Percentiles rank a stretch among this genome's conserved stretches.
Conservation (phyloP, 2,888 invertebrate species). For the Melanophora roralis region DNA sequence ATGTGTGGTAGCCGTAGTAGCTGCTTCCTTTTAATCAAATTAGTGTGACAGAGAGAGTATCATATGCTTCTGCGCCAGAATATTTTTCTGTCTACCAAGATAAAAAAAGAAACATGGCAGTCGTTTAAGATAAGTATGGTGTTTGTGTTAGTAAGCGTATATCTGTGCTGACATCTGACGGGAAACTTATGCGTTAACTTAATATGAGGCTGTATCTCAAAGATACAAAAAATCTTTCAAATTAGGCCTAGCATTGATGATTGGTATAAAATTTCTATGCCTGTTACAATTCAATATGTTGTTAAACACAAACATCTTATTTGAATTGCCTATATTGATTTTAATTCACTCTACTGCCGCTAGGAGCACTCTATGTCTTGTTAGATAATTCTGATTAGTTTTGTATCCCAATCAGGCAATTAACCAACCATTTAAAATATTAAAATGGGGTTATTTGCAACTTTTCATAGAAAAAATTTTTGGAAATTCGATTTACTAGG, state of each 20-base stretch:
- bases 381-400: conserved; percentile 27
- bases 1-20: too few relatives aligned
- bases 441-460: background rate
- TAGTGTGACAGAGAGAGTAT: conserved; percentile 28
- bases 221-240: conserved; percentile 36
- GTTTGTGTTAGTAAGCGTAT: background rate
- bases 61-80: conserved; percentile 38
- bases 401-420: background rate
- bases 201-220: conserved; percentile 36
- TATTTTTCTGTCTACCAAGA: conserved; percentile 63
- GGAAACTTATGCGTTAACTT: conserved; percentile 57
- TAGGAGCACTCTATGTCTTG: background rate
- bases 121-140: conserved; percentile 64
- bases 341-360: conserved; percentile 48
- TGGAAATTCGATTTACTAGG: background rate
- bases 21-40: background rate
- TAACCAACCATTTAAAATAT: too few relatives aligned
- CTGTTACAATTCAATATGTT: conserved; percentile 4
- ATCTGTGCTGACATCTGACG: conserved; percentile 68
- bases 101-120: conserved; percentile 74
- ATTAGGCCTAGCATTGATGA: conserved; percentile 51
- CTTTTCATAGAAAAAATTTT: conserved; percentile 15
- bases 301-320: conserved; percentile 8
- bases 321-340: background rate
- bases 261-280: conserved; percentile 55